phyloP scores from a whole-genome alignment of 1,140 invertebrate species.

The Brachionus rotundiformis region DNA sequence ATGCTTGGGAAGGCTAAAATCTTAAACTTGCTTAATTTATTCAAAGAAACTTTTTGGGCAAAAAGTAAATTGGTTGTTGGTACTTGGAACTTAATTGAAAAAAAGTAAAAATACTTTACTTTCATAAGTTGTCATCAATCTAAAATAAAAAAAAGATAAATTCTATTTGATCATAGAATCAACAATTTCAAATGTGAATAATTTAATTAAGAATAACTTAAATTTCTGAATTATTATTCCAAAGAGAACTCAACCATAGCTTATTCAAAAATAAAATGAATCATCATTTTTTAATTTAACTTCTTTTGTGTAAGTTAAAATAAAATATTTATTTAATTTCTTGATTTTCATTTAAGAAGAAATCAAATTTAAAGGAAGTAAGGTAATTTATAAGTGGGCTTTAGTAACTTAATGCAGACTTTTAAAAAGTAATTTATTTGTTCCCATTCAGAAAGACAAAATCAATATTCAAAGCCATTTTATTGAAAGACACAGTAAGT shows the following conservation, averaged over 20 bases:
- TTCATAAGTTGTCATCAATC: not conserved
- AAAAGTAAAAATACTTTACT: not conserved
- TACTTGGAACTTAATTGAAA: not conserved
- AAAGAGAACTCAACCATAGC: not conserved
- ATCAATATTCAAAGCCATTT: not conserved
- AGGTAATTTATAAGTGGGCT: not conserved
- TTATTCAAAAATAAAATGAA: not conserved
- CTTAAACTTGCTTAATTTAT: not conserved
- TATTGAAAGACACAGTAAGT: not conserved
- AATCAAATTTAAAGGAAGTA: not conserved
- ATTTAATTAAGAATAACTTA: not conserved
- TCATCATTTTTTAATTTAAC: not conserved
- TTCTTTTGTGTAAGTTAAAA: not conserved
- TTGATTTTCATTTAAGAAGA: not conserved
- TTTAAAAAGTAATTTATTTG: not conserved
- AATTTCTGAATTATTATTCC: not conserved
- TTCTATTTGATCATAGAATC: not conserved
- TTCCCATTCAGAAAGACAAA: not conserved
- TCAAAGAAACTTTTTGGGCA: not conserved
- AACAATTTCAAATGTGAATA: not conserved
- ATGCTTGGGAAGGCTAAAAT: not conserved
- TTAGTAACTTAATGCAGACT: not conserved
- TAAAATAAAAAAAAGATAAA: not conserved
- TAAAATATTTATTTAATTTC: not conserved
- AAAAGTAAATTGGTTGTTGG: not conserved